phyloP scores from a whole-genome alignment of 1,140 invertebrate species.

The Diabrotica virgifera region DNA sequence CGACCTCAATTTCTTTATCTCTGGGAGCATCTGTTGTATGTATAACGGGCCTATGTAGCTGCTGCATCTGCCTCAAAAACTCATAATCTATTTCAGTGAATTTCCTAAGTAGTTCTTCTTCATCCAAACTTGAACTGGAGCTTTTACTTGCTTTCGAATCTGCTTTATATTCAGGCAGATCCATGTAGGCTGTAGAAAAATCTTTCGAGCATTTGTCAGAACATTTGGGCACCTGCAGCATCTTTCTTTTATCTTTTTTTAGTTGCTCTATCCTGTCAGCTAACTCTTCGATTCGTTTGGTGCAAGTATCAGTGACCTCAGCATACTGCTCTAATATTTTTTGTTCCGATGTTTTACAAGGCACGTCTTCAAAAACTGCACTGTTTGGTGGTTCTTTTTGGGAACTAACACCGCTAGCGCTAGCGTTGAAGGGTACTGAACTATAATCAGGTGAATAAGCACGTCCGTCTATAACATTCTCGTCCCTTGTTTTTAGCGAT shows the following conservation, averaged over 20 bases:
- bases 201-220: slow-evolving; percentile 21
- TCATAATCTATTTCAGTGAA: slow-evolving; percentile 38
- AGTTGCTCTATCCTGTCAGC: slow-evolving; percentile 56
- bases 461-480: slow-evolving; percentile 21
- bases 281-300: slow-evolving; percentile 53
- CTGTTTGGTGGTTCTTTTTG: not conserved
- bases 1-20: no score
- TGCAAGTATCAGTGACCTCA: slow-evolving; percentile 54
- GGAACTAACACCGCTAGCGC: not conserved
- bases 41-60: slow-evolving; percentile 4
- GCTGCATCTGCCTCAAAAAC: slow-evolving; percentile 35
- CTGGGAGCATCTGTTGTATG: no score
- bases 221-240: slow-evolving; percentile 25
- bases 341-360: slow-evolving; percentile 23
- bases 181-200: slow-evolving; percentile 33
- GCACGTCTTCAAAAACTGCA: slow-evolving; percentile 19
- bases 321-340: slow-evolving; percentile 38
- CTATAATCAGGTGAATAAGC: slow-evolving; percentile 15
- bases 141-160: slow-evolving; percentile 14
- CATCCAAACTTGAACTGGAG: slow-evolving; percentile 22
- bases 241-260: slow-evolving; percentile 52
- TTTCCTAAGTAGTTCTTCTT: slow-evolving; percentile 31
- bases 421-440: slow-evolving; percentile 11
- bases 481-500: not conserved
- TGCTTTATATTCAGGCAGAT: slow-evolving; percentile 35